Conservation (phyloP, 1,140 invertebrate species). For the Nymphalis io region DNA sequence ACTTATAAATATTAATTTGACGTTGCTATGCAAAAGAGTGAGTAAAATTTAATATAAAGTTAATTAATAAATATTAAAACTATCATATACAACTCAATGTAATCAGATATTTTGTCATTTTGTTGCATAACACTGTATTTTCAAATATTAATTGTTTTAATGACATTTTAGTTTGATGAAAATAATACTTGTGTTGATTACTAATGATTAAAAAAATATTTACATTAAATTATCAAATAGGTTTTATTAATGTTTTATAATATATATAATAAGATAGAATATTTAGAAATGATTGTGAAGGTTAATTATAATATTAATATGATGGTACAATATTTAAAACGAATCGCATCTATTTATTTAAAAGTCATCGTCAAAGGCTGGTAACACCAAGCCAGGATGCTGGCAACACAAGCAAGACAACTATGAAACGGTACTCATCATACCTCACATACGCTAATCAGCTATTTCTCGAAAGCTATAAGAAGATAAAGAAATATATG, state of each 20-base stretch:
- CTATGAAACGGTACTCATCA: not conserved
- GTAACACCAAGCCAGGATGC: constrained; percentile 7
- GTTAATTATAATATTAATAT: too few species aligned
- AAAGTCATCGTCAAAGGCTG: not conserved
- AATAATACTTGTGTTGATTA: not conserved
- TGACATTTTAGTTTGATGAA: not conserved
- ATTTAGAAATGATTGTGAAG: too few species aligned
- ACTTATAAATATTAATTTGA: not conserved
- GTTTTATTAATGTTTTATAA: too few species aligned
- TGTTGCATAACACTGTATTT: not conserved
- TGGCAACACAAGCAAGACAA: not conserved
- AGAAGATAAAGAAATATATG: too few species aligned
- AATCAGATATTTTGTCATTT: not conserved
- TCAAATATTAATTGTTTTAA: not conserved
- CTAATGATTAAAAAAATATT: not conserved
- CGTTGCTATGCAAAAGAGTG: not conserved
- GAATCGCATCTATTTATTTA: constrained; percentile 7
- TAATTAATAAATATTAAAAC: not conserved
- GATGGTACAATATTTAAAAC: too few species aligned
- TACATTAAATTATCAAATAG: too few species aligned
- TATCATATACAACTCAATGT: not conserved
- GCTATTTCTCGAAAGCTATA: too few species aligned
- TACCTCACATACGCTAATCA: not conserved
- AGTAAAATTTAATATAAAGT: not conserved
- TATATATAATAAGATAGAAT: too few species aligned